Conservation (phyloP, 2,888 invertebrate genomes). For the Syrphus vitripennis region DNA sequence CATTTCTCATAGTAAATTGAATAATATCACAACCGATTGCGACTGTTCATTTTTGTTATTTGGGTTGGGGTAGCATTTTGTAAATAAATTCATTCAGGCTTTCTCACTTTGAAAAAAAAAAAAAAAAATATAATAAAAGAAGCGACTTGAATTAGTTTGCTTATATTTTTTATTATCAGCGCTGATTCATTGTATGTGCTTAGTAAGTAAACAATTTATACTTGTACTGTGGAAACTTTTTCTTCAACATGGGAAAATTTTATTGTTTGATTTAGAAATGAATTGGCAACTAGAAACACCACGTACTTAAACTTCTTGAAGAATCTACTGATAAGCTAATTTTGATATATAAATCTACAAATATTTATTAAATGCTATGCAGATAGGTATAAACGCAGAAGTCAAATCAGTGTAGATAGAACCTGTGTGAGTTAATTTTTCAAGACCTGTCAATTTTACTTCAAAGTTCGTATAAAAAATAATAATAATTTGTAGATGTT, state of each 20-base stretch:
- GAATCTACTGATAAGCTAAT: not conserved
- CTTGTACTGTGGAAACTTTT: not conserved
- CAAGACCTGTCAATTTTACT: no score
- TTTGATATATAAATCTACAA: no score
- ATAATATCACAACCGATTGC: not conserved
- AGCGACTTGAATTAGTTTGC: not conserved
- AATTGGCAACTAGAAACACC: not conserved
- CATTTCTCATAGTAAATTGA: not conserved
- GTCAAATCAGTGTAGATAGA: no score
- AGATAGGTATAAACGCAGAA: no score
- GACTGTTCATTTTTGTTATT: conserved; percentile 8
- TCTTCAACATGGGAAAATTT: not conserved
- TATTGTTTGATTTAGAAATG: not conserved
- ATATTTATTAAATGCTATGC: no score
- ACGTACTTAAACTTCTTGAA: not conserved
- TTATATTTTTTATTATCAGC: not conserved
- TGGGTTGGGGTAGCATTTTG: not conserved
- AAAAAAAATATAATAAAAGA: no score
- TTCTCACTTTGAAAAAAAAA: not conserved
- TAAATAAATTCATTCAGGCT: not conserved
- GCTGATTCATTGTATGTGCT: conserved; percentile 7
- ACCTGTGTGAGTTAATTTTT: no score
- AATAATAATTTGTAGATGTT: no score
- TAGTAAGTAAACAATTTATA: not conserved
- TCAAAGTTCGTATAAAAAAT: no score